phyloP scores from a whole-genome alignment of 2,888 invertebrate genomes.

The Oscheius sp. region DNA sequence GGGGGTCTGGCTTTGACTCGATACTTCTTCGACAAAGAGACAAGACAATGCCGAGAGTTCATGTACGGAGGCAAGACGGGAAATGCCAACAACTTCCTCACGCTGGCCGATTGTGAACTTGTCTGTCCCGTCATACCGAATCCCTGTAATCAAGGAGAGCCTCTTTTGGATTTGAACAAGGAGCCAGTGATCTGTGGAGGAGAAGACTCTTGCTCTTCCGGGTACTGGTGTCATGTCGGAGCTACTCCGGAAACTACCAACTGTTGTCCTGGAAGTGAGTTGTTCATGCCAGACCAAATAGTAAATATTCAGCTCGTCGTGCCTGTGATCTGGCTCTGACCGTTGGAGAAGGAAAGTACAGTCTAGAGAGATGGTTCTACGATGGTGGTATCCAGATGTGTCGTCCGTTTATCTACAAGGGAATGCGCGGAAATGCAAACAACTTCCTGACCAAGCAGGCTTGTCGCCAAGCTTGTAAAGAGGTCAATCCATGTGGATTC shows the following conservation, averaged over 20 bases:
- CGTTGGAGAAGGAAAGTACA: conserved; percentile 58
- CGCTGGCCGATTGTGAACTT: conserved; percentile 67
- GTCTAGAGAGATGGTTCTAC: conserved; percentile 63
- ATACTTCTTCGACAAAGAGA: conserved; percentile 67
- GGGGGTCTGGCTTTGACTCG: conserved; percentile 62
- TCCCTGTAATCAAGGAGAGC: conserved; percentile 71
- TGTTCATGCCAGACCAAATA: not conserved
- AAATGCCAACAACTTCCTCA: conserved; percentile 72
- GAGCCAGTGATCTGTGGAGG: conserved; percentile 72
- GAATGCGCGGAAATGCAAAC: conserved; percentile 67
- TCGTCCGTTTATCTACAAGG: conserved; percentile 61
- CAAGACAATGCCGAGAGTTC: conserved; percentile 60
- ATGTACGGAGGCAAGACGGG: conserved; percentile 66
- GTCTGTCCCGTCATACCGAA: conserved; percentile 69
- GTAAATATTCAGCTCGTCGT: conserved; percentile 44
- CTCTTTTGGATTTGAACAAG: conserved; percentile 61
- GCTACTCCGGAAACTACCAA: conserved; percentile 70
- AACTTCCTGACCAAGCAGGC: conserved; percentile 64
- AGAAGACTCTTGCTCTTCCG: conserved; percentile 62
- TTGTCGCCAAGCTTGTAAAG: conserved; percentile 65
- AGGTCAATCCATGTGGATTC: conserved; percentile 66
- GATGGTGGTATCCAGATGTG: conserved; percentile 64
- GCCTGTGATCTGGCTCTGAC: conserved; percentile 61
- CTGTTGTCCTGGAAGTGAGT: conserved; percentile 72
- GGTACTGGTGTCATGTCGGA: conserved; percentile 72